A percentile compares a stretch with the other conserved stretches of the same genome.
phyloP scores from a whole-genome alignment of 2,113 vertebrate species.

The Zosterops borbonicus region DNA sequence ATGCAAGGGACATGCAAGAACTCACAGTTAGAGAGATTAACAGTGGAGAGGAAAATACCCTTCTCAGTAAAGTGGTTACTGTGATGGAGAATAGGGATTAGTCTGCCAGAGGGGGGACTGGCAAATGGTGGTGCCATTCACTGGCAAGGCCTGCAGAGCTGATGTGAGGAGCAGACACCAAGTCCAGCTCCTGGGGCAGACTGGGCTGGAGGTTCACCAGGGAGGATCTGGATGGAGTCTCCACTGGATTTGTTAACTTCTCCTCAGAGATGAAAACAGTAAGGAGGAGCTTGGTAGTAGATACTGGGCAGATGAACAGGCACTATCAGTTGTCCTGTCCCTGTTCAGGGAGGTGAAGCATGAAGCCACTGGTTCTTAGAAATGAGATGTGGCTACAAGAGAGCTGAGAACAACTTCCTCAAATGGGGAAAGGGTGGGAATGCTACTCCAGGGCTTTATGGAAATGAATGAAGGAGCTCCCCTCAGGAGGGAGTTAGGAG shows the following conservation, averaged over 20 bases:
- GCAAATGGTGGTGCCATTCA: background rate
- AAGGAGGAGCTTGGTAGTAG: background rate
- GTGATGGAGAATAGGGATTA: background rate
- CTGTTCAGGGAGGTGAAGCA: background rate
- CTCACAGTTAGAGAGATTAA: background rate
- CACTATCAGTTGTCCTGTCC: background rate
- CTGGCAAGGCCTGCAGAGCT: background rate
- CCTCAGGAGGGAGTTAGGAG: background rate
- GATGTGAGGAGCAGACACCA: background rate
- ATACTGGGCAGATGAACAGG: background rate
- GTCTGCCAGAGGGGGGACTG: background rate
- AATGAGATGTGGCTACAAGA: background rate
- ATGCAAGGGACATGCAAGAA: background rate
- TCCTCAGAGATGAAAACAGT: background rate
- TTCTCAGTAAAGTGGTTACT: background rate
- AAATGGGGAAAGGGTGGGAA: background rate
- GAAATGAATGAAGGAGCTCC: background rate
- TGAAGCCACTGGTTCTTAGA: background rate
- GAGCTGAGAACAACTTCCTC: background rate
- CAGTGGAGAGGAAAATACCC: background rate
- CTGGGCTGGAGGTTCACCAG: background rate
- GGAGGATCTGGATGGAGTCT: background rate
- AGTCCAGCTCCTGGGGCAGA: background rate
- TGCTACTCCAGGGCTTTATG: background rate
- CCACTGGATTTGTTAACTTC: background rate